Evolutionary conservation across 2,888 invertebrate genomes (phyloP), one percentile per base, ranked within the genome.

Genomic region (Catocala sponsa): DNA sequence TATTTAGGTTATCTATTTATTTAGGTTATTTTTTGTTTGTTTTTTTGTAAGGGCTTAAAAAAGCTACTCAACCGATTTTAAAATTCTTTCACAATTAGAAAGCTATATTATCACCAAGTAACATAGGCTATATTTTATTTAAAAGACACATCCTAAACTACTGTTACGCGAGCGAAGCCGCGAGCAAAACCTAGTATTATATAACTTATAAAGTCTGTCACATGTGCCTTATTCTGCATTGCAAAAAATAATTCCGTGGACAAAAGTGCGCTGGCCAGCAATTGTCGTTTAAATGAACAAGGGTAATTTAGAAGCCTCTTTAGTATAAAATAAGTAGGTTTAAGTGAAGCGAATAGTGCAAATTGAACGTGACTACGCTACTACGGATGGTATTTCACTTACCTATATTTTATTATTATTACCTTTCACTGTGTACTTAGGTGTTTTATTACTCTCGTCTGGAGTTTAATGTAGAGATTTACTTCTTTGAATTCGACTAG

Each of bases 311-410:
- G 80, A 78, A 82, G 87, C 79, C 83, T 84, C 87, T 87, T 89
- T 87, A 87, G 84, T 83, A 78, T 80, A 83, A 87, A 90, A 90
- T 88, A 89, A 90, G 85, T 85, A 88, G 86, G 86, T 87, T 88
- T 83, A 84, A 84, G 80, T 82, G 82, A 78, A 71, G 74, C 70
- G 80, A 77, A 76, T 80, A 83, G 81, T 80, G 83, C 80, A 86
- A 85, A 85, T 87, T 84, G 78, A 69, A 79, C 78, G 76, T 79
- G 79, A 76, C 74, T 74, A 66, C 55, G 55, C 56, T 62, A 52
- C 59, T 51, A 52, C 60, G 63, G 54, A 54, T 51, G 65, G 74
- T 58, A 70, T 76, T 70, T 59, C 65, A 62, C 63, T 69, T 64
- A 65, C 70, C 64, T 68, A 62, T 65, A 59, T 56, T 35, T 63